Base-by-base conservation (phyloP, 2,113 vertebrate species). In the Phyllostomus hastatus region DNA sequence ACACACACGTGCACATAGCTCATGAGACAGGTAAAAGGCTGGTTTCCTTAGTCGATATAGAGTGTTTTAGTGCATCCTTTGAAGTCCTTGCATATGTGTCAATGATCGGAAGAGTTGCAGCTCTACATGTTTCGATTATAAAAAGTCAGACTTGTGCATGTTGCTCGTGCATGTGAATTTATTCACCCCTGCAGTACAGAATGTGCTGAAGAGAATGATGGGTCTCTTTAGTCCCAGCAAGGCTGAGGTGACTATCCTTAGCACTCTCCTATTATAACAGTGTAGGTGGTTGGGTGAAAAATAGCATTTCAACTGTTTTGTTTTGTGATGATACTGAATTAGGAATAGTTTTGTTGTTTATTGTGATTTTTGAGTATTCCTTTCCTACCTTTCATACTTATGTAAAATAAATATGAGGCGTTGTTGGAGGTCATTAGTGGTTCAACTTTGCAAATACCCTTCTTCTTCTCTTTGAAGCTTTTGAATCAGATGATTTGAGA, bases 401-500 rank as follows among this genome's bases (percentile, higher is more conserved):
- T 5, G 8, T 61, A 12, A 81, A 81, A 83, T 57, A 72, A 93
- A 50, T 15, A 67, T n/a, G 85, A 85, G 72, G 59, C 93, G 14
- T n/a, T 67, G 24, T 41, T 91, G 70, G 69, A 96, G 57, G 84
- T 94, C 84, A 84, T 83, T 83, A 93, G 61, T 41, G 31, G 97
- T 83, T 93, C 33, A 59, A 28, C n/a, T 87, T 83, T 83, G 92
- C 84, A 94, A 70, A 28, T 69, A 41, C 50, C 10, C 33, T 52
- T 82, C 7, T 57, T 43, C 26, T 93, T 5, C 35, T 54, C 69
- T 97, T 89, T 48, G 59, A 88, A 89, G 82, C 12, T 73, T 79
- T 85, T 59, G 52, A 11, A 69, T 80, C 26, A 28, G 79, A 50
- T 89, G 69, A 76, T 88, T 96, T 88, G 85, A 94, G 52, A 48